Base-by-base conservation (phyloP, 2,113 vertebrate species). In the Chionodraco myersi region DNA sequence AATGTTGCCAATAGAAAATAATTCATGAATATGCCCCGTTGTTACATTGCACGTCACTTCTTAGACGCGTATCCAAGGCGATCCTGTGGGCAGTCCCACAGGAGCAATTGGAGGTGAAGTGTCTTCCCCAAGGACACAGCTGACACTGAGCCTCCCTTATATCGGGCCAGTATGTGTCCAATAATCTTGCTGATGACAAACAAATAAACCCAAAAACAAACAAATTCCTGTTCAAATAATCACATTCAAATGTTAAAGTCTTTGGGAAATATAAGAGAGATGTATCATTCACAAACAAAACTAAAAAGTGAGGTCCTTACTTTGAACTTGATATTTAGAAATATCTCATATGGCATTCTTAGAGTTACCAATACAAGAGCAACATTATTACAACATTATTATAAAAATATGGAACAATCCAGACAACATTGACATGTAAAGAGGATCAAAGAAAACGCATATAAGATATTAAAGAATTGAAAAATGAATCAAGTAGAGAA, bases 391-490 rank as follows among this genome's bases (percentile, higher is more conserved):
- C 13, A 30, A 30, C 30, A 30, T 30, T 30, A 30, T 30, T 12
- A n/a, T 48, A 60, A 54, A 44, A 75, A 44, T 30, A 54, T 47
- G 10, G 26, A 52, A 51, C 18, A 63, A 13, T 59, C 26, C 23
- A 72, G 34, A 51, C 0, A 53, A 62, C 23, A 52, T 0, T 45
- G 11, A 65, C n/a, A 41, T 59, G 10, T 1, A 71, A 8, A 41
- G 47, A 34, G 8, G 10, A 36, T 62, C 1, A 16, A 30, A 69
- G 48, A 65, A 78, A 84, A 70, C 13, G 30, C n/a, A 10, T 16
- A 62, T 58, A 16, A 36, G 51, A 73, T 23, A 45, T 21, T 15
- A 64, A 47, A 56, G 26, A n/a, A 41, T 2, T 10, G 12, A 26
- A 12, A 53, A 58, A n/a, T 0, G 34, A 30, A 54, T 12, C 2